Evolutionary conservation across 2,797 vertebrate genomes (phyloP).

Genomic region (Huso huso): DNA sequence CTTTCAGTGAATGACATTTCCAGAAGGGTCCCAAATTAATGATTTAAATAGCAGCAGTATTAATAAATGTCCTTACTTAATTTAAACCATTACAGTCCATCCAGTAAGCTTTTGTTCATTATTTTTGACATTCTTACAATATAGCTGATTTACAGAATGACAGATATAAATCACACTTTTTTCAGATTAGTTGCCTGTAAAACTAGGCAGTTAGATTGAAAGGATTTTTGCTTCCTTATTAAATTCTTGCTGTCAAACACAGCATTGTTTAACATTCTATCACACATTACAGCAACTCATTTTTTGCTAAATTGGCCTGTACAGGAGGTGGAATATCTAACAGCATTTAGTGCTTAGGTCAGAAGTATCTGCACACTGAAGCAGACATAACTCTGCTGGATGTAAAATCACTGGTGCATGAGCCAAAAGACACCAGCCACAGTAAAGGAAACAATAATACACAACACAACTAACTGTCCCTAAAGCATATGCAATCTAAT

Average conservation of each 20-base stretch:
- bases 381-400: slow-evolving; percentile 29
- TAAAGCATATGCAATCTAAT: slow-evolving; percentile 24
- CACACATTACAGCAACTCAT: slow-evolving; percentile 1
- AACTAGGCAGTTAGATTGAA: too few species aligned
- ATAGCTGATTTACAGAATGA: too few species aligned
- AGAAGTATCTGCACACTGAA: background rate
- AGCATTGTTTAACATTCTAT: background rate
- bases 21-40: too few species aligned
- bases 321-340: background rate
- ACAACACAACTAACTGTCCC: slow-evolving; percentile 23
- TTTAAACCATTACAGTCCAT: too few species aligned
- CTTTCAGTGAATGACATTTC: too few species aligned
- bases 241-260: background rate
- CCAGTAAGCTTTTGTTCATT: too few species aligned
- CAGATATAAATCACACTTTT: too few species aligned
- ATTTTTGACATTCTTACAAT: too few species aligned
- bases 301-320: slow-evolving; percentile 1
- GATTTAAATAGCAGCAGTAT: too few species aligned
- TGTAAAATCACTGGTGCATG: slow-evolving; percentile 37
- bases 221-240: too few species aligned
- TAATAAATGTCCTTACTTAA: too few species aligned
- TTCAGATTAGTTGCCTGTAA: too few species aligned
- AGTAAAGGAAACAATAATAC: slow-evolving; percentile 23
- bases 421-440: slow-evolving; percentile 37
- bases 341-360: background rate